These are phyloP conservation scores for Perca fluviatilis DNA, from an alignment of 2,113 vertebrate genomes.

Conservation along the genomic window DNA sequence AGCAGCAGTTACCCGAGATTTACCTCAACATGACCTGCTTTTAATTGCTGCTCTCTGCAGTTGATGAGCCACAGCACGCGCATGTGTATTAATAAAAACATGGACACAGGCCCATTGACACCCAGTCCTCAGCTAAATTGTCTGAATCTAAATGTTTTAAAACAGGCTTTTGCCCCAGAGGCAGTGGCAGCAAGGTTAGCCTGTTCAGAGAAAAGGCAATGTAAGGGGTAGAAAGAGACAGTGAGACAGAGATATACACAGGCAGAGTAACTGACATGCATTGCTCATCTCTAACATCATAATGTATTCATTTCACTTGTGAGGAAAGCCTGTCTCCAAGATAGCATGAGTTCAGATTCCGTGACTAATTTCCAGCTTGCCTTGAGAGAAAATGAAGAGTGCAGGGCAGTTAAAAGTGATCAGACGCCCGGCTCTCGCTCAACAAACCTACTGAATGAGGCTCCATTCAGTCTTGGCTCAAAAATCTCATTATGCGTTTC, in stretches of 20 bases:
- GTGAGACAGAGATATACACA: constrained; percentile 31
- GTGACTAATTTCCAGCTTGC: constrained; percentile 39
- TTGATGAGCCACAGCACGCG: constrained; percentile 30
- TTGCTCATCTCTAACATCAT: constrained; percentile 26
- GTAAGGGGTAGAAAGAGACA: constrained; percentile 27
- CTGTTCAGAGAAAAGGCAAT: constrained; percentile 27
- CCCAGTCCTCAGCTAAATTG: constrained; percentile 34
- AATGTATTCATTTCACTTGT: constrained; percentile 24
- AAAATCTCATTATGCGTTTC: constrained; percentile 46
- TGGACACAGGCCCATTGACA: constrained; percentile 14
- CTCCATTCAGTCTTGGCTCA: constrained; percentile 46
- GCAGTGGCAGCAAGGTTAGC: constrained; percentile 32
- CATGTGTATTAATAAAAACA: constrained; percentile 27
- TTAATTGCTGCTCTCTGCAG: constrained; percentile 10
- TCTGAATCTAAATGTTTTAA: constrained; percentile 46
- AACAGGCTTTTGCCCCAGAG: constrained; percentile 31
- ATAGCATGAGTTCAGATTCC: constrained; percentile 23
- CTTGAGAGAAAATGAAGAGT: constrained; percentile 29
- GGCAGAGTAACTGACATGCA: constrained; percentile 5
- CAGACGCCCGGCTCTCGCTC: not conserved
- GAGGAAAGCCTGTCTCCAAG: constrained; percentile 27
- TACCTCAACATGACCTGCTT: constrained; percentile 32
- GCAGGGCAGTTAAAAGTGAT: constrained; percentile 15
- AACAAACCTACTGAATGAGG: constrained; percentile 38
- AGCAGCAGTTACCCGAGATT: constrained; percentile 14